phyloP scores from a whole-genome alignment of 2,113 vertebrate species.

The Leuciscus idus region DNA sequence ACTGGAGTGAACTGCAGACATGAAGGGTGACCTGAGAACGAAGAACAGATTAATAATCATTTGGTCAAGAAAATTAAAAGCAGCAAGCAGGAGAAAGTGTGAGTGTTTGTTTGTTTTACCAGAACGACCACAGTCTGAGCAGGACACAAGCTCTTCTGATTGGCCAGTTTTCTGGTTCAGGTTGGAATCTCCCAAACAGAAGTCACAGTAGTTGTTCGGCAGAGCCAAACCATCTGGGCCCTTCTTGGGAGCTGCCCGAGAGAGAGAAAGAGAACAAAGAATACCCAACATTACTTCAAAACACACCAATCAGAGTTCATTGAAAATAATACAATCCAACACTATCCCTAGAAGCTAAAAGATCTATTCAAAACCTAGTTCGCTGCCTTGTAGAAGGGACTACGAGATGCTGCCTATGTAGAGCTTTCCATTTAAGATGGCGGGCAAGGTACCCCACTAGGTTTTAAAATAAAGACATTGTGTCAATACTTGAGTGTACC shows the following conservation, averaged over 20 bases:
- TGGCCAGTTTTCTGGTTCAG: conserved; percentile 96
- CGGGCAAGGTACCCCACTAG: background rate
- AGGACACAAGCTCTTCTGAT: conserved; percentile 92
- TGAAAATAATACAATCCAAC: background rate
- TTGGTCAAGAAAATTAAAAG: background rate
- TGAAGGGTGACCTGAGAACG: conserved; percentile 84
- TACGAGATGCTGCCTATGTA: background rate
- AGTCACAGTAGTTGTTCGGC: conserved; percentile 98
- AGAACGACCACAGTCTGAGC: conserved; percentile 95
- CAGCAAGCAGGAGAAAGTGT: background rate
- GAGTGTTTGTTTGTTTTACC: conserved; percentile 69
- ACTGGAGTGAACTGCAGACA: conserved; percentile 95
- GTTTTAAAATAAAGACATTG: background rate
- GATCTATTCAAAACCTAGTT: background rate
- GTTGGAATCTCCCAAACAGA: conserved; percentile 94
- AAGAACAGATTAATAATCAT: background rate
- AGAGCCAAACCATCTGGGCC: conserved; percentile 90
- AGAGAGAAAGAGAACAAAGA: background rate
- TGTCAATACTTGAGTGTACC: background rate
- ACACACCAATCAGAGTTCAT: background rate
- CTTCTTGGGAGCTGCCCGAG: conserved; percentile 83
- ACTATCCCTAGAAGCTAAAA: background rate
- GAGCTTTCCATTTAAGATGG: background rate
- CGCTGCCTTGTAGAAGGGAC: background rate
- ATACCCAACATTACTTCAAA: background rate